These are phyloP conservation scores for Cataglyphis hispanica DNA, from an alignment of 1,140 invertebrate genomes.

Conservation along the genomic window DNA sequence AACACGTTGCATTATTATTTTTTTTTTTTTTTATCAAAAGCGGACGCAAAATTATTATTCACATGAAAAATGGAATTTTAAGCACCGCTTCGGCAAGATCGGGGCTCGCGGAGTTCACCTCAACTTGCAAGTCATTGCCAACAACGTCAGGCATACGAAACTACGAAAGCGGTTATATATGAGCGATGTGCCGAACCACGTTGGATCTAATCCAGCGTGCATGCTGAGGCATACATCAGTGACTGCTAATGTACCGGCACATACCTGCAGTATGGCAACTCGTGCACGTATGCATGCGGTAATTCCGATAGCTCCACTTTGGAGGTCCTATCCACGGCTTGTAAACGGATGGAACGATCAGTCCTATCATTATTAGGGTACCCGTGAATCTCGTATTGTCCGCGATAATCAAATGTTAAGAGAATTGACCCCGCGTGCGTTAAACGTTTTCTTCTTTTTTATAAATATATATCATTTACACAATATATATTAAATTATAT, in stretches of 20 bases:
- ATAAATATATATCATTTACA: not conserved
- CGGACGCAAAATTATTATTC: not conserved
- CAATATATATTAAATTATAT: not conserved
- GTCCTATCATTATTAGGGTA: constrained; percentile 2
- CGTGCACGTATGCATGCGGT: constrained; percentile 43
- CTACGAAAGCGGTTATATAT: constrained; percentile 72
- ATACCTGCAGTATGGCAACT: constrained; percentile 46
- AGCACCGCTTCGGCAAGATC: not conserved
- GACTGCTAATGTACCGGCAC: constrained; percentile 59
- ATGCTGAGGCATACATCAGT: constrained; percentile 74
- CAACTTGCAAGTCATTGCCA: constrained; percentile 53
- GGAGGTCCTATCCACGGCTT: constrained; percentile 38
- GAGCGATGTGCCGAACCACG: constrained; percentile 72
- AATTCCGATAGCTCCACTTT: constrained; percentile 55
- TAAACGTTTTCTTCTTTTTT: not conserved
- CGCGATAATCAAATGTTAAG: constrained; percentile 2
- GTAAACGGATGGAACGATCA: constrained; percentile 14
- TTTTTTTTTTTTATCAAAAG: too few species aligned
- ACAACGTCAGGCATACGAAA: constrained; percentile 37
- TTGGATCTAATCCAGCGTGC: constrained; percentile 71
- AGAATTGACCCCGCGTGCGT: too few species aligned
- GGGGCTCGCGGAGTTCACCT: not conserved
- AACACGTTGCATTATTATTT: not conserved
- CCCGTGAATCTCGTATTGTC: not conserved
- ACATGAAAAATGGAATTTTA: constrained; percentile 3